Percentiles rank a stretch among this genome's conserved stretches.
Conservation (phyloP, 2,888 invertebrate species). For the Clivina fossor region DNA sequence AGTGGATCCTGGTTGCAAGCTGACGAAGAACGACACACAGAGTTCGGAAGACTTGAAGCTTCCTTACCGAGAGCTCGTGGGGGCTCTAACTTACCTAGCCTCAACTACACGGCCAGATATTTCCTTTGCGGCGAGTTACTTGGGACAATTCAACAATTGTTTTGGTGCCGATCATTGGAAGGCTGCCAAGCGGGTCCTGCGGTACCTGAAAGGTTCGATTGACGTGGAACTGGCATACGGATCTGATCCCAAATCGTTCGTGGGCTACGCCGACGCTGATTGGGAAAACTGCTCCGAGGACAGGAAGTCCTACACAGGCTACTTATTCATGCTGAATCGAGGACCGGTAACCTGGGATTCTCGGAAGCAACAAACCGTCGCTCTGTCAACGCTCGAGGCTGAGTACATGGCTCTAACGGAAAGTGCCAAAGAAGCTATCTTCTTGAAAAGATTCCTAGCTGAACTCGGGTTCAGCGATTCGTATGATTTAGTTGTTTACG, state of each 20-base stretch:
- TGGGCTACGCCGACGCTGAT: conserved; percentile 44
- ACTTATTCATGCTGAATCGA: conserved; percentile 14
- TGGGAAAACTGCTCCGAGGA: conserved; percentile 34
- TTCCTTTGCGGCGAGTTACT: conserved; percentile 9
- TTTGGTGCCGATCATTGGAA: conserved; percentile 18
- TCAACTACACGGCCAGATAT: conserved; percentile 21
- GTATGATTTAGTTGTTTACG: background rate
- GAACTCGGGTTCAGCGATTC: conserved; percentile 8
- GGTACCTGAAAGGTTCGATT: conserved; percentile 30
- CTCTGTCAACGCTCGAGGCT: conserved; percentile 2
- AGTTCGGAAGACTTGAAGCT: background rate
- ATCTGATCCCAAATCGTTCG: conserved; percentile 23
- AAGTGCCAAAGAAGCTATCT: conserved; percentile 9
- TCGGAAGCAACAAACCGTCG: conserved; percentile 3
- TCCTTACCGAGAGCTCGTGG: conserved; percentile 15
- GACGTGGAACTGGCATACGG: conserved; percentile 39
- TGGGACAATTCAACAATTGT: conserved; percentile 18
- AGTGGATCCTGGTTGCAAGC: conserved; percentile 24
- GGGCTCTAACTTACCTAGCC: conserved; percentile 1
- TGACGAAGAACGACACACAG: conserved; percentile 4
- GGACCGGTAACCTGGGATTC: conserved; percentile 16
- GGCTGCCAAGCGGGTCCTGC: conserved; percentile 23
- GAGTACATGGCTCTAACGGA: conserved; percentile 16
- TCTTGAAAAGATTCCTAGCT: background rate
- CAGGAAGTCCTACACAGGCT: conserved; percentile 40